Conservation (phyloP, 2,888 invertebrate genomes). For the Melieria omissa region DNA sequence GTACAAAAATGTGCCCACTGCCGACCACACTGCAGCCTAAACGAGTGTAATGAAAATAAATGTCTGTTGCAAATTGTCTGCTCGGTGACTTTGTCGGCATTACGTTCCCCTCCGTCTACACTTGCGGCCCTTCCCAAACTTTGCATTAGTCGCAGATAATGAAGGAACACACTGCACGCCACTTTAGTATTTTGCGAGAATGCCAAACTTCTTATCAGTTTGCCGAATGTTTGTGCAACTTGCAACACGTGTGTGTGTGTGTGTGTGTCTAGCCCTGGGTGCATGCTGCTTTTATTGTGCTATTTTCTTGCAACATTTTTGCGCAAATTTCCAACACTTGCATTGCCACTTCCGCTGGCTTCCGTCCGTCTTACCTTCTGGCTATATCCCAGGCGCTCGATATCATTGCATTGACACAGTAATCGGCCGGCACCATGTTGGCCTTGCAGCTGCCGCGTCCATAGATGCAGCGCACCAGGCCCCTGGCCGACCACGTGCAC, state of each 20-base stretch:
- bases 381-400: conserved; percentile 66
- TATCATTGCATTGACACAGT: conserved; percentile 68
- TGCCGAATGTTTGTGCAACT: conserved; percentile 25
- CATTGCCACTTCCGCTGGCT: not conserved
- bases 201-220: conserved; percentile 30
- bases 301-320: conserved; percentile 28
- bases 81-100: too few species aligned
- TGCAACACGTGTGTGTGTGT: not conserved
- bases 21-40: too few species aligned
- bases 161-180: too few species aligned
- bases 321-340: not conserved
- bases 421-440: conserved; percentile 67
- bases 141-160: too few species aligned
- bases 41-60: too few species aligned
- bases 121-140: too few species aligned
- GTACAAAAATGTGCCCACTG: too few species aligned
- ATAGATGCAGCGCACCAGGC: conserved; percentile 65
- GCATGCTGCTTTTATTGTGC: conserved; percentile 1
- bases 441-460: conserved; percentile 62
- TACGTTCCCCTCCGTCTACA: too few species aligned
- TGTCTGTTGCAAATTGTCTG: too few species aligned
- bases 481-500: conserved; percentile 66
- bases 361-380: conserved; percentile 56
- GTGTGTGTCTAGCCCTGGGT: not conserved
- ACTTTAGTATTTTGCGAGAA: too few species aligned